A percentile compares a stretch with the other conserved stretches of the same genome.
Evolutionary conservation across 23 tunicate species (phyloP).

Genomic region (Diplosoma virens): DNA sequence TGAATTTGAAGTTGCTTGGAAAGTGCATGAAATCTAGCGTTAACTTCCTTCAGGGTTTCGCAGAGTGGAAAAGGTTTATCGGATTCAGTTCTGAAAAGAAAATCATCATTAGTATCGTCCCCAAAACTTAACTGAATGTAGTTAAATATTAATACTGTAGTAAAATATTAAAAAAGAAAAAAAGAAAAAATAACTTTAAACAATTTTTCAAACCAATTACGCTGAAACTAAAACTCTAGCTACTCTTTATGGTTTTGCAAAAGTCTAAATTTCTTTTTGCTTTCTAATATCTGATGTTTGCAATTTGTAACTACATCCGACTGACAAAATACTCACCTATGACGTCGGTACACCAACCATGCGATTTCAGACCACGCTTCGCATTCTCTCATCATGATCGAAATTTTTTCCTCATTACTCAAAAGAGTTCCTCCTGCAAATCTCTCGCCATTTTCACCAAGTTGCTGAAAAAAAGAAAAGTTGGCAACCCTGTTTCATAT

Average conservation of each 20-base stretch:
- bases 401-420: slow-evolving; percentile 54
- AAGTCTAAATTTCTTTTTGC: no score
- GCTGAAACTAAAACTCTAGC: no score
- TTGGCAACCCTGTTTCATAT: no score
- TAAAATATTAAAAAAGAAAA: no score
- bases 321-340: slow-evolving; percentile 39
- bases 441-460: slow-evolving; percentile 65
- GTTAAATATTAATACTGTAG: no score
- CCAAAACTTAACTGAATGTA: no score
- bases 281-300: no score
- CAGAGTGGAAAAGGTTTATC: slow-evolving; percentile 59
- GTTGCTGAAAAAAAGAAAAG: slow-evolving; percentile 24
- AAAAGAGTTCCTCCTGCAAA: slow-evolving; percentile 70
- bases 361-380: slow-evolving; percentile 71
- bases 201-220: no score
- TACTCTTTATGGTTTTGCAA: no score
- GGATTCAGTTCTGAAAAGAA: slow-evolving; percentile 22
- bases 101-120: no score
- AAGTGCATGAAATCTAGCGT: slow-evolving; percentile 33
- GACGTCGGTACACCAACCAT: slow-evolving; percentile 50
- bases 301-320: no score
- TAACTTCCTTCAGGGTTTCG: slow-evolving; percentile 45
- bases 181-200: no score
- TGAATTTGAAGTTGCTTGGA: slow-evolving; percentile 66
- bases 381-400: slow-evolving; percentile 42